Evolutionary conservation across 2,888 invertebrate species (phyloP), one percentile per base, ranked within the genome.

Genomic region (Steinernema carpocapsae): DNA sequence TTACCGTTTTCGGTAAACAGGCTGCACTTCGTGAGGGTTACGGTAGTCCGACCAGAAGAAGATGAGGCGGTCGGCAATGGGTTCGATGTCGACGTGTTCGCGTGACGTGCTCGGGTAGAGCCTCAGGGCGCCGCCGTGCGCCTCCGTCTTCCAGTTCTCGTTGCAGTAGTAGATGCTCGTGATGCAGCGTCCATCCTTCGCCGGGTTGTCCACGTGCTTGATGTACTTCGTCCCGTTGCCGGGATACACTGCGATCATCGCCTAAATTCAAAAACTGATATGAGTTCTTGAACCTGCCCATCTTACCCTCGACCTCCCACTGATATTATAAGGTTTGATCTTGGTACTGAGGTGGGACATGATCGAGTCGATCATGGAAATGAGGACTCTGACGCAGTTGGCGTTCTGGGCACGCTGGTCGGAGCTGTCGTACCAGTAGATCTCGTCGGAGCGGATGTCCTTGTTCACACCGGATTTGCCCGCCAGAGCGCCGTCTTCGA

Each of bases 231-330:
- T 92, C 74, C 95, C 95, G 72, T 92, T 92, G 42, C 96, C 97
- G 0, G 97, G 97, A 89, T 97, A 97, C 88, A 96, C 96, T 48
- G 97, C 97, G 48, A 97, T 94, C 97, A 97, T 97, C 43, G 96
- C 97, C 96, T 97, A 89, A 24, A 90, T 78, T 24, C 72, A 46
- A 70, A 17, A 56, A 17, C 1, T 4, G 0, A 26, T 7, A 37
- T 17, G 1, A 29, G n/a, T 10, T 10, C 37, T 6, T 37, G 4
- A 37, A 37, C 37, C 10, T 10, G 3, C 10, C n/a, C 37, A 3
- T 26, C 42, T 4, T 37, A 82, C 83, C 72, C 82, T 79, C 4
- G 84, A 84, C 26, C 86, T 76, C 7, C 87, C 87, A 17, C 77
- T 79, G 56, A 87, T 86, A 6, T 78, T 74, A 71, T 85, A 82